phyloP scores from a whole-genome alignment of 2,888 invertebrate species.

The Ochropleura plecta region DNA sequence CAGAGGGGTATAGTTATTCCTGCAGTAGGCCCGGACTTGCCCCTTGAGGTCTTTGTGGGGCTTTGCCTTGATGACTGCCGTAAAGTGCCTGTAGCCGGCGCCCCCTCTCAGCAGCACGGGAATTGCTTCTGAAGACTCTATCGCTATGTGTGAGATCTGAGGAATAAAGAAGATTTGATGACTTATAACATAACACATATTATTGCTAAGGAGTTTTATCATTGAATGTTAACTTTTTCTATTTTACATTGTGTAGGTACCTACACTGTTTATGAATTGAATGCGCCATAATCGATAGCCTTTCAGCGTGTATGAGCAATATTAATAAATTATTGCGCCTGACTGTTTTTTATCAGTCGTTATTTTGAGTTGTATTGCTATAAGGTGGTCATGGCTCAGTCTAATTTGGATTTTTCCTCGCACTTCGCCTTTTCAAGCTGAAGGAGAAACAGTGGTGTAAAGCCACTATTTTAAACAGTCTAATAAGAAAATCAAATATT shows the following conservation, averaged over 20 bases:
- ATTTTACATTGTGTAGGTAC: no score
- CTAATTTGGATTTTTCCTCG: no score
- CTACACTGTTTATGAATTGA: no score
- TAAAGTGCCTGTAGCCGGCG: conserved; percentile 78
- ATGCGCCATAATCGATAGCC: background rate
- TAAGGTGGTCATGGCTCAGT: no score
- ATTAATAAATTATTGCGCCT: conserved; percentile 2
- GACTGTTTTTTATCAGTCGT: background rate
- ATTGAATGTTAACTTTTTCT: background rate
- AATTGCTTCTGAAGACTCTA: conserved; percentile 77
- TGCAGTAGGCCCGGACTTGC: conserved; percentile 76
- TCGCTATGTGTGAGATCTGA: conserved; percentile 78
- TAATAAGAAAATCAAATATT: no score
- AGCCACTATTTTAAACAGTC: no score
- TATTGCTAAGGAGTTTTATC: no score
- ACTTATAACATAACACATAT: background rate
- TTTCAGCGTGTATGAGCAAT: background rate
- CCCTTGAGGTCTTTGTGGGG: conserved; percentile 72
- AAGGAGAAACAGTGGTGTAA: no score
- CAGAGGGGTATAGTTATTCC: conserved; percentile 9
- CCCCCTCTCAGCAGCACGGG: conserved; percentile 82
- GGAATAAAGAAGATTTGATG: background rate
- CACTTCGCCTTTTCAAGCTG: no score
- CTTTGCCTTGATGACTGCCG: conserved; percentile 73
- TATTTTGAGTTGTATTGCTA: background rate